Evolutionary conservation across 1,140 invertebrate species (phyloP).

Genomic region (Neotoxoptera formosana): DNA sequence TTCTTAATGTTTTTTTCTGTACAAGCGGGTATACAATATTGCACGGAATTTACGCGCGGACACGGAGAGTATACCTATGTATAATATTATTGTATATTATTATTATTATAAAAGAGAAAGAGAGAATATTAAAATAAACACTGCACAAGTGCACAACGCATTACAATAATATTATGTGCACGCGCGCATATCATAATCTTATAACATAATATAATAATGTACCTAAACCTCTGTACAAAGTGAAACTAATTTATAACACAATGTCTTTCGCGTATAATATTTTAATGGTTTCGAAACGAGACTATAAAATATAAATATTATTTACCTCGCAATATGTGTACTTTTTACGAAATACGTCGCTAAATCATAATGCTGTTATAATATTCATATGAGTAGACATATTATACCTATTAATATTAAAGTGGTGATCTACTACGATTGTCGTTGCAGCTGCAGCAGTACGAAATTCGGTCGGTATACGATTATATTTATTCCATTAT

Average conservation of each 20-base stretch:
- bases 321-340: neutral
- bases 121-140: neutral
- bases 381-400: neutral
- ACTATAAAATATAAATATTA: neutral
- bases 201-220: neutral
- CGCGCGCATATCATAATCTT: neutral
- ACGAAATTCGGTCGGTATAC: neutral
- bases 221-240: neutral
- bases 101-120: neutral
- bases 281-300: neutral
- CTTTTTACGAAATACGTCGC: neutral
- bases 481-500: too few relatives aligned
- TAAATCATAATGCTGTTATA: neutral
- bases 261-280: neutral
- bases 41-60: neutral
- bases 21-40: neutral
- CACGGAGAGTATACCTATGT: neutral
- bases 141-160: neutral
- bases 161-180: constrained; percentile 1
- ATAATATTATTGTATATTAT: neutral
- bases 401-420: too few relatives aligned
- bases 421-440: too few relatives aligned
- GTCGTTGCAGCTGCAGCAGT: neutral
- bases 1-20: neutral
- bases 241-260: constrained; percentile 1